Base-by-base conservation (phyloP, 2,113 vertebrate species). In the Zosterops borbonicus region DNA sequence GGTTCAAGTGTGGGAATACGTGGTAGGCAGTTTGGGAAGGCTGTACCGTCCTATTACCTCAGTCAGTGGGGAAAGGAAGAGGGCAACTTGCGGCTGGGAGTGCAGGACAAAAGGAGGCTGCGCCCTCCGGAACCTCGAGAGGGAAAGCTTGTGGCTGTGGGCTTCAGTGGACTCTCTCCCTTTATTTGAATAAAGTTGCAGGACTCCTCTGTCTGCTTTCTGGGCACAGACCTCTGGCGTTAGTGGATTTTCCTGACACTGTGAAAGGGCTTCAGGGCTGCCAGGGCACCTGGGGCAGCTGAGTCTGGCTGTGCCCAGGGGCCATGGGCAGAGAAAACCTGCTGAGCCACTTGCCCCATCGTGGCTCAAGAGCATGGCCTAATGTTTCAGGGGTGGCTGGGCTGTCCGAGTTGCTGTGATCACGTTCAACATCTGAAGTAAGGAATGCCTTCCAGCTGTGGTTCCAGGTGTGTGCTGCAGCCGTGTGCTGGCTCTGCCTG, bases 71-170 rank as follows among this genome's bases (percentile, higher is more conserved):
- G 47, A 31, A 83, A 62, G 46, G 67, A 62, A 62, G 25, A 44
- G 37, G 47, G 31, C 25, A 52, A 52, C 37, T 4, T 35, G 31
- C 0, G 2, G 21, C 25, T 5, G 11, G 6, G 44, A 50, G 31
- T 50, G 41, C 3, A 41, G 24, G 35, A 52, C 31, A 35, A 62
- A 70, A 70, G 55, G 25, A 83, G 25, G 37, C 56, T 52, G 56
- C 0, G 0, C 37, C 37, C 31, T 35, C 37, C 0, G 1, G 44
- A 81, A 47, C 11, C 13, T 11, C 2, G 1, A 68, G n/a, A 37
- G 8, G 21, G 22, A 27, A 35, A 25, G 0, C 1, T 2, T 0
- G 6, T 1, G 4, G 15, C 14, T 1, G 1, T 20, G 37, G 41
- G 14, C 4, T 5, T 2, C 6, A 2, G 9, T 31, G 37, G 6